Evolutionary conservation across 1,140 invertebrate genomes (phyloP).

Genomic region (Goniozus legneri): DNA sequence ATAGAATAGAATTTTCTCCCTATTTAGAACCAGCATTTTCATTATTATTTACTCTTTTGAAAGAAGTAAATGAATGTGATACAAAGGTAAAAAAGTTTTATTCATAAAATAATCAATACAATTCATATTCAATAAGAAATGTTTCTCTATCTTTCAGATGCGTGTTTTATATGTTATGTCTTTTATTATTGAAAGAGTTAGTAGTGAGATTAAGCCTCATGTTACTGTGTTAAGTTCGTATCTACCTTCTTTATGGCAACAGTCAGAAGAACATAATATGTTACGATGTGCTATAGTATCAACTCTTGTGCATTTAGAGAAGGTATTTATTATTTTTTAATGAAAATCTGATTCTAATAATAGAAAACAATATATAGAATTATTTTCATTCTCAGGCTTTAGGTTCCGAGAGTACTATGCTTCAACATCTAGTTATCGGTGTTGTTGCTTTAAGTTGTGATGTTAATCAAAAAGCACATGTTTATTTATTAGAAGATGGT

Average conservation of each 20-base stretch:
- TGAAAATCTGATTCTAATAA: constrained; percentile 1
- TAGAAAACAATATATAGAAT: too few species aligned
- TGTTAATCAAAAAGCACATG: constrained; percentile 71
- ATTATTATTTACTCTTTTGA: constrained; percentile 78
- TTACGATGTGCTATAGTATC: constrained; percentile 87
- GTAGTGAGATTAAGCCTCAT: constrained; percentile 69
- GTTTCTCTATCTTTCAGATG: constrained; percentile 61
- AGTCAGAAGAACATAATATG: constrained; percentile 86
- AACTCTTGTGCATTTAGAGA: constrained; percentile 76
- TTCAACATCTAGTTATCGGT: constrained; percentile 69
- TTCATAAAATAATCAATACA: not conserved
- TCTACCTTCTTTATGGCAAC: constrained; percentile 82
- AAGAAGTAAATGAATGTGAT: constrained; percentile 87
- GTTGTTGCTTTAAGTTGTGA: constrained; percentile 81
- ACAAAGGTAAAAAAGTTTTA: constrained; percentile 67
- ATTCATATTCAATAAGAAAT: not conserved
- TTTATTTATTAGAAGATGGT: constrained; percentile 90
- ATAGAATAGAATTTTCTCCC: constrained; percentile 77
- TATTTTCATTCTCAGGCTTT: constrained; percentile 56
- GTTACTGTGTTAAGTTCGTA: constrained; percentile 72
- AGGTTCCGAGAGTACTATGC: constrained; percentile 57
- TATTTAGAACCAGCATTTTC: constrained; percentile 76
- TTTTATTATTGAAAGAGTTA: constrained; percentile 84
- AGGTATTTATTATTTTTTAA: constrained; percentile 53
- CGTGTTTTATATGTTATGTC: constrained; percentile 86